These are phyloP conservation scores for Rhagoletis pomonella DNA, from an alignment of 1,140 invertebrate species.

Conservation along the genomic window DNA sequence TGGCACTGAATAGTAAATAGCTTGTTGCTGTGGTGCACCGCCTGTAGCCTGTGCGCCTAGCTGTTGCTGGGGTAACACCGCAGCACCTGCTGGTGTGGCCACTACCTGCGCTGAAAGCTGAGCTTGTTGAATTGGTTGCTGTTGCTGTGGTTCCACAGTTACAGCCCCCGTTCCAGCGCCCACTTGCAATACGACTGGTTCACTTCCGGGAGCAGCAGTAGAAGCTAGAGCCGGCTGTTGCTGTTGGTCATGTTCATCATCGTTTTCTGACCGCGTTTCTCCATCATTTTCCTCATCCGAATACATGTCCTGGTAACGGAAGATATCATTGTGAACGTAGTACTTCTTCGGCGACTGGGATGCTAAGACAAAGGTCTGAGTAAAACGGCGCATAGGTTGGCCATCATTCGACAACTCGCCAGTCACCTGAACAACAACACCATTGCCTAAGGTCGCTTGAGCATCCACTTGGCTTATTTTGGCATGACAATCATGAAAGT, in stretches of 20 bases:
- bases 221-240: slow-evolving; percentile 39
- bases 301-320: slow-evolving; percentile 90
- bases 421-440: slow-evolving; percentile 97
- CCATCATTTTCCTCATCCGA: slow-evolving; percentile 77
- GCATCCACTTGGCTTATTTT: slow-evolving; percentile 96
- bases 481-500: slow-evolving; percentile 97
- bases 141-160: slow-evolving; percentile 44
- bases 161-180: slow-evolving; percentile 55
- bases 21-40: slow-evolving; percentile 61
- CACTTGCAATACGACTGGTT: slow-evolving; percentile 60
- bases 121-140: slow-evolving; percentile 56
- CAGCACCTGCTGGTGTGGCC: slow-evolving; percentile 56
- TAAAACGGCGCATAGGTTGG: slow-evolving; percentile 96
- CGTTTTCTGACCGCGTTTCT: slow-evolving; percentile 80
- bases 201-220: slow-evolving; percentile 17
- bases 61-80: slow-evolving; percentile 63
- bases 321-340: slow-evolving; percentile 99
- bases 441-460: slow-evolving; percentile 93
- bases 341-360: slow-evolving; percentile 96
- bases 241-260: slow-evolving; percentile 73
- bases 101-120: slow-evolving; percentile 54
- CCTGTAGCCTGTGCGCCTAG: slow-evolving; percentile 60
- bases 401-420: slow-evolving; percentile 97
- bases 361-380: slow-evolving; percentile 97
- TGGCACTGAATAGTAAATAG: slow-evolving; percentile 71